These are phyloP conservation scores for Siphlonurus alternatus DNA, from an alignment of 2,888 invertebrate genomes.

Conservation along the genomic window DNA sequence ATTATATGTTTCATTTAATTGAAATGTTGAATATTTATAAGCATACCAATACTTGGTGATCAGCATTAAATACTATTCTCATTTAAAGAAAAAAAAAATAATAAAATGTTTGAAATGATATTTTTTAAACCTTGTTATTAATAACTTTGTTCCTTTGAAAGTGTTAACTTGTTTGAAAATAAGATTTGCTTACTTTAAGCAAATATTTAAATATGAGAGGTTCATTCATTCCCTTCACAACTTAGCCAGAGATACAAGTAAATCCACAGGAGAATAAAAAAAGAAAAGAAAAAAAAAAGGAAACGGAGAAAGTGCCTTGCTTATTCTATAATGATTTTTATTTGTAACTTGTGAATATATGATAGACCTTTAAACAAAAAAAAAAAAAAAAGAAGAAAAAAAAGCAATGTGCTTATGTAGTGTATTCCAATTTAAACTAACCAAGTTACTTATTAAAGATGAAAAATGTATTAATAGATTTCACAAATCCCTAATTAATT, in stretches of 20 bases:
- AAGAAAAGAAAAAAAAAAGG: neutral
- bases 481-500: neutral
- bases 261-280: neutral
- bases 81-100: neutral
- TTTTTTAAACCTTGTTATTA: neutral
- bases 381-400: no score
- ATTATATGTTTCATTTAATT: neutral
- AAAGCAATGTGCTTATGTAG: neutral
- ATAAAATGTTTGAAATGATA: neutral
- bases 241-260: neutral
- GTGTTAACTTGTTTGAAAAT: neutral
- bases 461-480: neutral
- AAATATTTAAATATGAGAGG: neutral
- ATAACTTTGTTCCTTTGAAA: neutral
- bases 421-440: neutral
- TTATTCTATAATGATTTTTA: neutral
- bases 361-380: neutral
- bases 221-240: neutral
- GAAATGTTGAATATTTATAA: neutral
- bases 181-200: neutral
- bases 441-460: neutral
- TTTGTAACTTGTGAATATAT: neutral
- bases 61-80: neutral
- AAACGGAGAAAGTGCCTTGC: neutral
- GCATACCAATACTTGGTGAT: neutral